Base-by-base conservation (phyloP, 2,888 invertebrate genomes). In the Meteorus cinctellus region DNA sequence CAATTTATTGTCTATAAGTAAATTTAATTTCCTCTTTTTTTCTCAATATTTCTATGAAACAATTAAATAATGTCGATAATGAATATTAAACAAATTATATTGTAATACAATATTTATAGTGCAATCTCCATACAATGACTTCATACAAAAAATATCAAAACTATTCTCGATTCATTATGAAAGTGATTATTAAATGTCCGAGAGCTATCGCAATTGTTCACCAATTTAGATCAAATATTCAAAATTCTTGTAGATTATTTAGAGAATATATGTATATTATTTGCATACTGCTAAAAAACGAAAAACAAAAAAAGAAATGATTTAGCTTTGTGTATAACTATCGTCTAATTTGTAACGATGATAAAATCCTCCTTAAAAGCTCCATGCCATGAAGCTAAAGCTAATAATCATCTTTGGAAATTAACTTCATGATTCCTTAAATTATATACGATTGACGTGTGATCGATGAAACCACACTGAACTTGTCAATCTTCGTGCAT, bases 71-170 rank as follows among this genome's bases (percentile, higher is more conserved):
- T 31, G 62, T 62, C 29, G 31, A 62, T 62, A 31, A 62, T 29
- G 29, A 77, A 82, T 77, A 77, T 76, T 79, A 80, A 76, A 83
- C 74, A 81, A 60, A 81, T 75, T 82, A 82, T 77, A 82, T 80
- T 81, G 81, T 79, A 77, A 82, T 81, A 82, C 81, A 77, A 74
- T 83, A 85, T 86, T 86, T 84, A 85, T 82, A 84, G 83, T 82
- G 84, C 85, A 84, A 84, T 85, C 83, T 81, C 82, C 78, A 82
- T 81, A 77, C 81, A 77, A 84, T 85, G 82, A 66, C 82, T 84
- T 82, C 83, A 82, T 81, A 78, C 82, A 81, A 80, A 81, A 24
- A 83, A 80, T 82, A 81, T 76, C 68, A 65, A 70, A 74, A 48
- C 34, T 60, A 55, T 74, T 62, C 71, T 63, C 74, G 75, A 36